Evolutionary conservation across 2,113 vertebrate genomes (phyloP), one percentile per base, ranked within the genome.

Genomic region (Bufo bufo): DNA sequence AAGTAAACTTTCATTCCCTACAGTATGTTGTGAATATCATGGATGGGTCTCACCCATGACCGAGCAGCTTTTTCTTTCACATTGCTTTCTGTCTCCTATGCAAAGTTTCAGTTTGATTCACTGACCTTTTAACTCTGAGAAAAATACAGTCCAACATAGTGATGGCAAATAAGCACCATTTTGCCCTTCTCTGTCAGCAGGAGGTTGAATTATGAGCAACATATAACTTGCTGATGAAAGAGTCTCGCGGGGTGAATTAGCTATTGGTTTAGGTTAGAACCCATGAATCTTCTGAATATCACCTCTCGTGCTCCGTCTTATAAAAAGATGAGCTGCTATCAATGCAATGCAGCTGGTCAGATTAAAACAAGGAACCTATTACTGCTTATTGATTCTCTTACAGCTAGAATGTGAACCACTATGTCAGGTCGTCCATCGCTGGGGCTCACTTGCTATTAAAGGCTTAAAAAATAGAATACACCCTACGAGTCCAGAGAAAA

Each of bases 191-290:
- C 87, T 84, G 87, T 88, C 87, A 84, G 81, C 17, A 45, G 17
- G 72, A 84, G 71, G 81, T 20, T 88, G 87, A 89, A 11, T 89
- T 84, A 84, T 84, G 61, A 74, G 45, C 59, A 58, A 84, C 82
- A 84, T 84, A 89, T 84, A 84, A 89, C 82, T 84, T 69, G 59
- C 81, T 89, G 81, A 89, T 89, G 82, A 89, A 66, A 84, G 82
- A 84, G 61, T 50, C 81, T 78, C 49, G 17, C 59, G 33, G 82
- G 61, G 72, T 47, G 59, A 84, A 89, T 78, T 89, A 78, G 87
- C 82, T 84, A 50, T 61, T 78, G 87, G 72, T 77, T 84, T 89
- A 84, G 59, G 81, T 84, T 84, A 84, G 58, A 89, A 16, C 87
- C 81, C 45, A 77, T 84, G 81, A 89, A 77, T 89, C 81, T 52